A percentile compares a stretch with the other conserved stretches of the same genome.
These are phyloP conservation scores for Dioctria linearis DNA, from an alignment of 2,888 invertebrate species.

Conservation along the genomic window DNA sequence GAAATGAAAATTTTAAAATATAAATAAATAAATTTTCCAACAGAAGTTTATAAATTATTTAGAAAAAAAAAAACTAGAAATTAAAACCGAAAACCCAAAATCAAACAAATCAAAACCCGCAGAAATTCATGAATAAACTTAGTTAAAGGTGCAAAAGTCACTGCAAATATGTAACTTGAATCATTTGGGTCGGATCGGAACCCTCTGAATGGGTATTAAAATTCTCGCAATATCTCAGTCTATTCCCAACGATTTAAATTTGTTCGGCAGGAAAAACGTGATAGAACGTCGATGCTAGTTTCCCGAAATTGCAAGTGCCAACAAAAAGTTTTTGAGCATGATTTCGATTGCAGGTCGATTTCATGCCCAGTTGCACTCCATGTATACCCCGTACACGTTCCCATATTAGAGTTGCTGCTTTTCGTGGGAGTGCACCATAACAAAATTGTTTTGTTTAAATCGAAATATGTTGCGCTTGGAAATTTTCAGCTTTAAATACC, in stretches of 20 bases:
- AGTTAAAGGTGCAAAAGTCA: no score
- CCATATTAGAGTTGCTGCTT: constrained; percentile 17
- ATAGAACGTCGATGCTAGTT: constrained; percentile 10
- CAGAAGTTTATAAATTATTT: no score
- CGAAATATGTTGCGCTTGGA: background rate
- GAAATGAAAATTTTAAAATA: no score
- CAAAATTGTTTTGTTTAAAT: constrained; percentile 14
- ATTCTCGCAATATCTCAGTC: background rate
- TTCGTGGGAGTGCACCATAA: constrained; percentile 29
- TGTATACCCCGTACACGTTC: constrained; percentile 45
- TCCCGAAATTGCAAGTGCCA: constrained; percentile 23
- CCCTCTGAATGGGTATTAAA: no score
- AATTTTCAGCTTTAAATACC: background rate
- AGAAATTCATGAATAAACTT: no score
- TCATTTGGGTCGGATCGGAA: no score
- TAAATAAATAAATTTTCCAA: no score
- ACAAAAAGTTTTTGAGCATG: constrained; percentile 24
- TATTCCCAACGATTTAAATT: constrained; percentile 24
- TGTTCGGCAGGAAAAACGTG: background rate
- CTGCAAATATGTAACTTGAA: no score
- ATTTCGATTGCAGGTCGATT: constrained; percentile 56
- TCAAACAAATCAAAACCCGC: no score
- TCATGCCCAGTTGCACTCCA: constrained; percentile 55
- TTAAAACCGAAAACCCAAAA: no score
- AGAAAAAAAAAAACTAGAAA: no score